These are phyloP conservation scores for Neoseiulus cucumeris DNA, from an alignment of 1,140 invertebrate species.

Conservation along the genomic window DNA sequence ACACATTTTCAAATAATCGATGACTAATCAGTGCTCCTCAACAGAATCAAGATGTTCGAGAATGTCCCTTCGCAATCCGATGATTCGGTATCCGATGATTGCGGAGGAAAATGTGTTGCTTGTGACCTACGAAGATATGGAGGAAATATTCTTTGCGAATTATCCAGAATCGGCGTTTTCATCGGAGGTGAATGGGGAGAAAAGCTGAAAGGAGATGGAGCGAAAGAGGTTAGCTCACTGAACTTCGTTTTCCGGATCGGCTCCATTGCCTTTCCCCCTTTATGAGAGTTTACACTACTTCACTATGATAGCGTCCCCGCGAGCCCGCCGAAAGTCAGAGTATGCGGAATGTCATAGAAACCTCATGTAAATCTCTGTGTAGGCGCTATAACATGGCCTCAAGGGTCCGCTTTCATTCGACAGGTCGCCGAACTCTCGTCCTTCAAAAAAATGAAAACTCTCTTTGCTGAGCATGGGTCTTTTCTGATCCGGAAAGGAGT, in stretches of 20 bases:
- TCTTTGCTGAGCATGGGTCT: background rate
- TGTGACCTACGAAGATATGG: conserved; percentile 21
- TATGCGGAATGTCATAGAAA: background rate
- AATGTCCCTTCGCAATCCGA: too few species aligned
- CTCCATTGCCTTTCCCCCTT: too few species aligned
- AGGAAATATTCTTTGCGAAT: conserved; percentile 1
- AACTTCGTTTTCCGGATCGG: too few species aligned
- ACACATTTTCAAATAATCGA: too few species aligned
- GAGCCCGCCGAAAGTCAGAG: background rate
- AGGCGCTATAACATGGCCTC: background rate
- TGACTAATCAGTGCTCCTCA: too few species aligned
- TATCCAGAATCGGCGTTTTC: conserved; percentile 12
- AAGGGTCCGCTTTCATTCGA: background rate
- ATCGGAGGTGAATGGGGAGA: conserved; percentile 14
- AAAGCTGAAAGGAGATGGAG: conserved; percentile 14
- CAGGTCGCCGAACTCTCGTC: background rate
- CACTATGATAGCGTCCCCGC: background rate
- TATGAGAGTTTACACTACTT: too few species aligned
- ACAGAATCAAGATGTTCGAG: too few species aligned
- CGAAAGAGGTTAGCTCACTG: background rate
- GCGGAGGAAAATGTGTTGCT: conserved; percentile 25
- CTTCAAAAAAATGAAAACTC: background rate
- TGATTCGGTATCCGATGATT: conserved; percentile 24
- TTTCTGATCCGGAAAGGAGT: background rate
- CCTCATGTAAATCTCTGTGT: background rate